Conservation (phyloP, 2,797 vertebrate genomes). For the Tangara arthus region DNA sequence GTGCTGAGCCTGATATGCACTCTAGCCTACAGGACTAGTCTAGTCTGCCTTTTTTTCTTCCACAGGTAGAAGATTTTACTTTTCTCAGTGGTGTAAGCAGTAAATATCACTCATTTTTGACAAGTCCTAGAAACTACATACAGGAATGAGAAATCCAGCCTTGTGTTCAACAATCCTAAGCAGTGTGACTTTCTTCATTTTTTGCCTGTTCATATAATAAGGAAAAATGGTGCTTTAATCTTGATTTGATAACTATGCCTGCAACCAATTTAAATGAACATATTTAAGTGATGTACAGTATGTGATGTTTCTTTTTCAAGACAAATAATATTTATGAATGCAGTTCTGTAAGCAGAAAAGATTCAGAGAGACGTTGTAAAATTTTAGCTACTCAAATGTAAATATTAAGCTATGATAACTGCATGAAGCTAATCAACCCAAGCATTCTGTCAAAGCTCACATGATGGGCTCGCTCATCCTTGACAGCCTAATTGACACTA, state of each 20-base stretch:
- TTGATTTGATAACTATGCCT: not conserved
- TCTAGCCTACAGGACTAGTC: not conserved
- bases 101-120: not conserved
- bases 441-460: slow-evolving; percentile 53
- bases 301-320: not conserved
- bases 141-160: not conserved
- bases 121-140: not conserved
- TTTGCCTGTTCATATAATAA: not conserved
- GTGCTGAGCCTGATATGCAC: not conserved
- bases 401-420: slow-evolving; percentile 37
- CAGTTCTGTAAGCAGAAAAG: not conserved
- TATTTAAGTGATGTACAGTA: not conserved
- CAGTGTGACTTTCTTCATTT: not conserved
- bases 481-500: slow-evolving; percentile 44
- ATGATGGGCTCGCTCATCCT: slow-evolving; percentile 15
- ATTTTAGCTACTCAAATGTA: slow-evolving; percentile 19
- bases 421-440: slow-evolving; percentile 43
- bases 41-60: not conserved
- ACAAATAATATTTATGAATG: slow-evolving; percentile 15
- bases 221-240: not conserved
- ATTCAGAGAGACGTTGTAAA: not conserved
- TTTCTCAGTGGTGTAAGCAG: not conserved
- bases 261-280: not conserved
- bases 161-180: not conserved
- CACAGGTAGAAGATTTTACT: not conserved